Evolutionary conservation across 2,888 invertebrate genomes (phyloP), one percentile per base, ranked within the genome.

Genomic region (Leptarthrus brevirostris): DNA sequence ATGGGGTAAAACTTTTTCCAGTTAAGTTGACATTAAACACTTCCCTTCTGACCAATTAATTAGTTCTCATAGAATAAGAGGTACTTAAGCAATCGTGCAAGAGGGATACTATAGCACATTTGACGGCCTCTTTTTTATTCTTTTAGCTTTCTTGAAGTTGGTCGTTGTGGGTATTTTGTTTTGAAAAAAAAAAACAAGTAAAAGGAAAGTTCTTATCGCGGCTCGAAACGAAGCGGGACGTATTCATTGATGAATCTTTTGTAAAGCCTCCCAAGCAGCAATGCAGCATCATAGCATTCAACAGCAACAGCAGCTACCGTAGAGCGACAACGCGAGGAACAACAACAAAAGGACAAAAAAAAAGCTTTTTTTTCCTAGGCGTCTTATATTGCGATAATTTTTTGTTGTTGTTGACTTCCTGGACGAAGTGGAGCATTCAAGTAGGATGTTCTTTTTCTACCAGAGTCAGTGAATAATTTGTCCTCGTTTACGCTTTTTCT

Each of bases 371-470:
- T 49, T 49, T 16, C 6, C 49, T 18, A 5, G 49, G 16, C 49
- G 3, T 49, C 18, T 49, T 49, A 49, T 49, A 18, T 14, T 16
- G 49, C 49, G 49, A 49, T 49, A 49, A 49, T 49, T 49, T 49
- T 49, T 49, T 49, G 18, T 49, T 49, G 49, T 49, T 16, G 49
- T 18, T 49, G 49, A 18, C 49, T 49, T n/a, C 49, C 49, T 49
- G 49, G 49, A 49, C 49, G 49, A 49, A 49, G 49, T 49, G 49
- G 49, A 49, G 49, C 49, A 18, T 49, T 20, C 49, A 49, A 49
- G 49, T 49, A 49, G 49, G 49, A 49, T 49, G 49, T 49, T 49
- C 40, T 40, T 49, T 49, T 49, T 49, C 49, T 18, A 49, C 49
- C 18, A n/a, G 49, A 49, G 49, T 20, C 49, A 16, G 49, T 49